Percentiles rank a stretch among this genome's conserved stretches.
Evolutionary conservation across 1,140 invertebrate genomes (phyloP).

Genomic region (Caerostris darwini): DNA sequence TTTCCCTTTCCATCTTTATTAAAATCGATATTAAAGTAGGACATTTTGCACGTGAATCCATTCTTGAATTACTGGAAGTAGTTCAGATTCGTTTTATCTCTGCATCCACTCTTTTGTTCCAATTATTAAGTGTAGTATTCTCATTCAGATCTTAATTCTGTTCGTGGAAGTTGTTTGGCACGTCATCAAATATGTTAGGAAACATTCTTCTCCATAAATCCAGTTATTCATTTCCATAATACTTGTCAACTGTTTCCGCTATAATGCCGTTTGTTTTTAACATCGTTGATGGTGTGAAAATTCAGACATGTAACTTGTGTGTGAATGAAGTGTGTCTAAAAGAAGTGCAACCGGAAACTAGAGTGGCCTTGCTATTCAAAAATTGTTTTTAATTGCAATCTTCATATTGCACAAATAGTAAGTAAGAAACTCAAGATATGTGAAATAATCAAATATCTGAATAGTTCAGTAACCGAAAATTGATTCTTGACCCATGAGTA

Average conservation of each 20-base stretch:
- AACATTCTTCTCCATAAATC: background rate
- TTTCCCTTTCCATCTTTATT: background rate
- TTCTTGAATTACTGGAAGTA: constrained; percentile 16
- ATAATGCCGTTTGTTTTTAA: background rate
- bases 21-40: background rate
- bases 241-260: constrained; percentile 4
- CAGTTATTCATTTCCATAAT: background rate
- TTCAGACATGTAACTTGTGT: background rate
- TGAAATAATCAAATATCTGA: no score
- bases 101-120: constrained; percentile 13
- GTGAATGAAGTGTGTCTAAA: background rate
- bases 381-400: no score
- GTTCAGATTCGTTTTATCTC: background rate
- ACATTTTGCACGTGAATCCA: background rate
- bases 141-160: background rate
- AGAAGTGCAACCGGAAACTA: background rate
- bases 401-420: no score
- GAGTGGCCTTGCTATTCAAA: background rate
- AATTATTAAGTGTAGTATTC: background rate
- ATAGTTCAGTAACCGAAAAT: no score
- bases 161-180: background rate
- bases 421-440: no score
- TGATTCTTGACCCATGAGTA: no score
- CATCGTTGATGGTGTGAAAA: background rate
- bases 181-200: background rate